Conservation (phyloP, 2,888 invertebrate species). For the Phengaris alcon region DNA sequence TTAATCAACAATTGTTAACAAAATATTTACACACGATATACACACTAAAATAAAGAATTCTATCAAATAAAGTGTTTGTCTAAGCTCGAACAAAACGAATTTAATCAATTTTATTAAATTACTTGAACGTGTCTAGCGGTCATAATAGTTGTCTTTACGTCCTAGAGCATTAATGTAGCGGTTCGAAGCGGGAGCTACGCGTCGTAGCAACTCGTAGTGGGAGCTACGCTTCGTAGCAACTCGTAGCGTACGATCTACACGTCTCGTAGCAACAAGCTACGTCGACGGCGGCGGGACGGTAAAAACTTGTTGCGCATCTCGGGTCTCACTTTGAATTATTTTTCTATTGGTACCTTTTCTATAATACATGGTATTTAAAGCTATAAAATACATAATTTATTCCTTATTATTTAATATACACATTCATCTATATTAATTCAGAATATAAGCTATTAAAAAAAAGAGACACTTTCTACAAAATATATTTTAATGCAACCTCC, state of each 20-base stretch:
- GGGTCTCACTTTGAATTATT: not conserved
- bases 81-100: not conserved
- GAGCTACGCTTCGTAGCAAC: not conserved
- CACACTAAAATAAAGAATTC: not conserved
- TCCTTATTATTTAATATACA: too few relatives aligned
- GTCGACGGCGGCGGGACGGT: not conserved
- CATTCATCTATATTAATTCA: too few relatives aligned
- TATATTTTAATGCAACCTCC: too few relatives aligned
- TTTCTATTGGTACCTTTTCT: not conserved
- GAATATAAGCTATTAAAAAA: not conserved
- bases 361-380: not conserved
- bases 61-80: not conserved
- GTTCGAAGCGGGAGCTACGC: too few relatives aligned
- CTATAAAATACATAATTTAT: too few relatives aligned
- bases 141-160: not conserved
- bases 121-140: not conserved
- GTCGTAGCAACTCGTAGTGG: too few relatives aligned
- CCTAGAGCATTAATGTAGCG: too few relatives aligned
- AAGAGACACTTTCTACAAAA: not conserved
- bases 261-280: conserved; percentile 3
- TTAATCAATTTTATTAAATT: not conserved
- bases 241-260: not conserved
- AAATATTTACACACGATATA: not conserved
- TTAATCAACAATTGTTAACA: not conserved
- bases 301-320: conserved; percentile 1